A percentile compares a stretch with the other conserved stretches of the same genome.
These are phyloP conservation scores for Luperina nickerlii DNA, from an alignment of 2,888 invertebrate species.

Conservation along the genomic window DNA sequence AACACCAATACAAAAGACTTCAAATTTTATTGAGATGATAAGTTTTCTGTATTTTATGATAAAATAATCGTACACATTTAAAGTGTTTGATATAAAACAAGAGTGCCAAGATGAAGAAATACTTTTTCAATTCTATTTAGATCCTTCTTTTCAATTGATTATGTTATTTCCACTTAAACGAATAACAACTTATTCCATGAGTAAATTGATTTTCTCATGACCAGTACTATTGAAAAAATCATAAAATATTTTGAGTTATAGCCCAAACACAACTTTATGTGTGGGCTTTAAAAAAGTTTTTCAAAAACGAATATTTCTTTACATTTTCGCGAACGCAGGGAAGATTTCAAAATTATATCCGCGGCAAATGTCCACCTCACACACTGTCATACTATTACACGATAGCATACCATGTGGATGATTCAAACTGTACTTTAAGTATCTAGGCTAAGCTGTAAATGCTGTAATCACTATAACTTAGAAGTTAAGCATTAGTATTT, in stretches of 20 bases:
- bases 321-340: not conserved
- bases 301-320: not conserved
- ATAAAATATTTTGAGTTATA: not conserved
- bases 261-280: not conserved
- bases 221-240: not conserved
- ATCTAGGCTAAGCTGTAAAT: too few species aligned
- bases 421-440: too few species aligned
- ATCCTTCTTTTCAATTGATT: not conserved
- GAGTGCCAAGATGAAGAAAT: not conserved
- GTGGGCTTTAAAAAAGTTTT: too few species aligned
- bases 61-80: not conserved
- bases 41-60: not conserved
- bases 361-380: too few species aligned
- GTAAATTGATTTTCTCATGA: not conserved
- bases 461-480: too few species aligned
- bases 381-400: too few species aligned
- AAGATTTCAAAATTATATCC: too few species aligned
- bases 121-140: not conserved
- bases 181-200: not conserved
- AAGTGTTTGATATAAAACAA: not conserved
- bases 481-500: too few species aligned
- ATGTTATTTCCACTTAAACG: not conserved
- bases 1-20: conserved; percentile 50
- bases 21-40: conserved; percentile 43
- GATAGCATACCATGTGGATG: too few species aligned